A percentile compares a stretch with the other conserved stretches of the same genome.
These are phyloP conservation scores for Sternotherus odoratus DNA, from an alignment of 2,797 vertebrate species.

Conservation along the genomic window DNA sequence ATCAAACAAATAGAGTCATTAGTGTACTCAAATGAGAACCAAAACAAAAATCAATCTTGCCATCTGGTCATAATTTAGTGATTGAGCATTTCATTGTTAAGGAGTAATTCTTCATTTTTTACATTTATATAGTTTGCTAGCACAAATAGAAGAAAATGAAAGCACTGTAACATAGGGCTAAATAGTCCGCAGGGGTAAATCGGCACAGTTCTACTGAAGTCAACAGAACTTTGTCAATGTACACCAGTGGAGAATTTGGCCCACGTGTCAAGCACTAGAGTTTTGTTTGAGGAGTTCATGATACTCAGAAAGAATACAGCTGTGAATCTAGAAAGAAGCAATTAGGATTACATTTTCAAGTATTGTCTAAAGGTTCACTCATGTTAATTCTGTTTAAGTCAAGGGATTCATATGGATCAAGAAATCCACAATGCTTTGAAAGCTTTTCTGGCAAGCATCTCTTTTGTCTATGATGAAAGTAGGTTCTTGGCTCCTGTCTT, in stretches of 20 bases:
- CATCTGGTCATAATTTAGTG: conserved; percentile 6
- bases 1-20: background rate
- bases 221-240: background rate
- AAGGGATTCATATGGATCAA: background rate
- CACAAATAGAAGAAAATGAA: conserved; percentile 43
- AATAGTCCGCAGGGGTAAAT: background rate
- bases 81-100: background rate
- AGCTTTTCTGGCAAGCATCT: background rate
- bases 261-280: background rate
- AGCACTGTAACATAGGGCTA: conserved; percentile 28
- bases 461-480: background rate
- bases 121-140: conserved; percentile 11
- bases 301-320: background rate
- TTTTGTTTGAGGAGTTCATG: background rate
- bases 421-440: background rate
- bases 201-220: background rate
- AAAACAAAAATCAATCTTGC: conserved; percentile 36
- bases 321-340: background rate
- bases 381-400: background rate
- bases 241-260: background rate
- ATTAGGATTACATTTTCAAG: background rate
- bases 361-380: background rate
- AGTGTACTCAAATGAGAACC: background rate
- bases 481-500: background rate
- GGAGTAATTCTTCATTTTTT: conserved; percentile 19